Base-by-base conservation (phyloP, 2,888 invertebrate genomes). In the Lasius fuliginosus region DNA sequence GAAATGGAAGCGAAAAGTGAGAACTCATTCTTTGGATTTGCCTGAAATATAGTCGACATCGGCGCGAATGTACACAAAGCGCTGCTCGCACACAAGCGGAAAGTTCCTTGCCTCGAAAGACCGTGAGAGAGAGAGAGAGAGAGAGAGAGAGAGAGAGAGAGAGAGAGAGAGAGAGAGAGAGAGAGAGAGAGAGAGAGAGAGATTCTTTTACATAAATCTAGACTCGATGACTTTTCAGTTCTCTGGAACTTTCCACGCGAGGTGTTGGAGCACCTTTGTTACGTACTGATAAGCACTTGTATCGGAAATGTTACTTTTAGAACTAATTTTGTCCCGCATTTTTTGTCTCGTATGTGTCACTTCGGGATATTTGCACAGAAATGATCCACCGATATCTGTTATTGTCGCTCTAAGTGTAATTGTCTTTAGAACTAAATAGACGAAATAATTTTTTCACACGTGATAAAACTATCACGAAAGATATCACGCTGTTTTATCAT, bases 81-180 rank as follows among this genome's bases (percentile, higher is more conserved):
- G 33, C n/a, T 9, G 12, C 15, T 76, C 40, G 65, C 68, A 77
- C 46, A 77, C 76, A 77, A 77, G 67, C 58, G 77, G 68, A 68
- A 68, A 68, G 58, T 27, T n/a, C 6, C 30, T 30, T 36, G 40
- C 8, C 3, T 8, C 9, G 40, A 40, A 18, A 18, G 18, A 46
- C 18, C 27, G 12, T 4, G 18, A 40, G 11, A 62, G n/a, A n/a
- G 8, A 12, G 15, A 9, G 18, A 40, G 6, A 62, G n/a, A 8
- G 18, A 40, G 11, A 62, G n/a, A n/a, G 8, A 12, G 15, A 9
- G 18, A 40, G 6, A 62, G n/a, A 8, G 18, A 40, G 11, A 62
- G n/a, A n/a, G 8, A 12, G 15, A 9, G 18, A 40, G 6, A 62
- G n/a, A 8, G 18, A 40, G 11, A 62, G n/a, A n/a, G 8, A 12